Conservation (phyloP, 2,113 vertebrate genomes). For the Proteles cristata region DNA sequence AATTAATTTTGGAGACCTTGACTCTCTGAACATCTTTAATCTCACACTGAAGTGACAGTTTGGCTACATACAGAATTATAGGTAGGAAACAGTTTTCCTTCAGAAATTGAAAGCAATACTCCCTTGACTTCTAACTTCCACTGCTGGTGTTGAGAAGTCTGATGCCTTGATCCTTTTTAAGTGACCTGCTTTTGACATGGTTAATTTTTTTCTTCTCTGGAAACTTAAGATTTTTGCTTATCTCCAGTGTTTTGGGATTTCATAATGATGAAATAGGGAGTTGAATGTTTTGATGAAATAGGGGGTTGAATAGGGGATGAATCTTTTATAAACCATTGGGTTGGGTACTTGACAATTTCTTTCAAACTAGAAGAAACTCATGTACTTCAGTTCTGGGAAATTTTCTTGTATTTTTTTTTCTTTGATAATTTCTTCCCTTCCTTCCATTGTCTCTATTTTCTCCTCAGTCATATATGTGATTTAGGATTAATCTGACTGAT, state of each 20-base stretch:
- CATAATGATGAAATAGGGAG: neutral
- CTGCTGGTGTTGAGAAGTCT: neutral
- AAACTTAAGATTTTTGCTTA: neutral
- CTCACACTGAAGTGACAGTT: neutral
- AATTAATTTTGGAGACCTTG: slow-evolving; percentile 3
- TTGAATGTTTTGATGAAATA: too few relatives aligned
- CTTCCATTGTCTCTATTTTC: neutral
- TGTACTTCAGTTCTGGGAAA: neutral
- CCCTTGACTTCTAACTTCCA: neutral
- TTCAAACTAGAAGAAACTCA: neutral
- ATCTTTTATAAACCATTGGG: neutral
- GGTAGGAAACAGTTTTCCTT: neutral
- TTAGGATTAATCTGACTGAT: neutral
- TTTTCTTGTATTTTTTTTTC: slow-evolving; percentile 25
- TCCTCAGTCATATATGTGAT: neutral
- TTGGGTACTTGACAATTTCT: neutral
- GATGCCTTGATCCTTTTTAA: neutral
- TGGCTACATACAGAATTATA: slow-evolving; percentile 3
- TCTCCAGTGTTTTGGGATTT: neutral
- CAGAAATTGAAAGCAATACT: neutral
- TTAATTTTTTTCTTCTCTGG: neutral
- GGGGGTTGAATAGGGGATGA: neutral
- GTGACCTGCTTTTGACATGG: neutral
- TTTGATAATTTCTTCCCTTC: neutral
- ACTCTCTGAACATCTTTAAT: neutral